Conservation (phyloP, 2,113 vertebrate genomes). For the Triplophysa siluroides region DNA sequence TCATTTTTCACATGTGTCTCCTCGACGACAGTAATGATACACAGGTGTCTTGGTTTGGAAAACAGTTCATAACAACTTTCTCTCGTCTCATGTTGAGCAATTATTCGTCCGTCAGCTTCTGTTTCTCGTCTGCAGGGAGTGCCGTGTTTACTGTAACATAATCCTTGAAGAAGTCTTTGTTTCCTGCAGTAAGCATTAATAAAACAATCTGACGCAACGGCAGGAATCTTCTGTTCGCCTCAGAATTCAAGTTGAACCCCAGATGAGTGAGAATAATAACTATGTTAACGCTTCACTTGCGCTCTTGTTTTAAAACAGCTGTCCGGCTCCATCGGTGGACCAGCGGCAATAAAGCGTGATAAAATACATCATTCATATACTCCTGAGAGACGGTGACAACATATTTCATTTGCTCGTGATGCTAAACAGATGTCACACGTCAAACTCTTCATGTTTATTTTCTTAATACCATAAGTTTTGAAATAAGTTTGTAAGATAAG, state of each 20-base stretch:
- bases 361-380: not conserved
- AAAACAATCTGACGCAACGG: not conserved
- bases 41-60: not conserved
- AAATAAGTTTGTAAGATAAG: too few species aligned
- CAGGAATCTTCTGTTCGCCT: not conserved
- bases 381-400: not conserved
- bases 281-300: constrained; percentile 5
- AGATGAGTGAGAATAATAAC: not conserved
- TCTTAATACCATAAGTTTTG: not conserved
- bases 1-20: too few species aligned
- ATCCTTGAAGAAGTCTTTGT: not conserved
- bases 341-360: constrained; percentile 9
- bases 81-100: not conserved
- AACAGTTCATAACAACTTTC: not conserved
- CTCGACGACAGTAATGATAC: not conserved
- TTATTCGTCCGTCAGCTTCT: constrained; percentile 1
- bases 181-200: not conserved
- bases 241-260: not conserved
- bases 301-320: constrained; percentile 6
- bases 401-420: not conserved
- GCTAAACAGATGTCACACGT: not conserved
- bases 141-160: not conserved
- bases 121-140: not conserved
- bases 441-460: not conserved
- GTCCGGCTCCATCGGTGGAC: not conserved